phyloP scores from a whole-genome alignment of 2,888 invertebrate genomes.

The Brenthis ino region DNA sequence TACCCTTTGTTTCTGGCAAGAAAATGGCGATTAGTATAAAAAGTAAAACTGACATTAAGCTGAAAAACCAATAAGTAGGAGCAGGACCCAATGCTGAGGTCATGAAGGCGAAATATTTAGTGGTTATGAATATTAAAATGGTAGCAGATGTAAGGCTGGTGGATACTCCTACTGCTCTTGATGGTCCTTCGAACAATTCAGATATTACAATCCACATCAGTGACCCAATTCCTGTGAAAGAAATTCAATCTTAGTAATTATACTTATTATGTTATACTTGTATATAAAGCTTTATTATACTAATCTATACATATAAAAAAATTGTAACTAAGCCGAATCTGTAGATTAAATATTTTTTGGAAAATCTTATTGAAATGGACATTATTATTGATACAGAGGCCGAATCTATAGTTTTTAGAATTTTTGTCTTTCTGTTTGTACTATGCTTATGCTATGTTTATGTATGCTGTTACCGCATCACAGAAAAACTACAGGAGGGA shows the following conservation, averaged over 20 bases:
- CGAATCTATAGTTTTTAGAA: too few species aligned
- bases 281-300: too few species aligned
- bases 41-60: constrained; percentile 46
- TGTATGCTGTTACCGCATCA: too few species aligned
- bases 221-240: constrained; percentile 59
- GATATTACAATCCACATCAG: constrained; percentile 56
- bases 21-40: constrained; percentile 49
- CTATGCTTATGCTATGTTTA: too few species aligned
- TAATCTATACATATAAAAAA: too few species aligned
- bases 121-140: constrained; percentile 48
- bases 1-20: constrained; percentile 69
- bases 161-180: constrained; percentile 54
- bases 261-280: too few species aligned
- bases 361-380: too few species aligned
- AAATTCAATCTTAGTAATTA: neutral
- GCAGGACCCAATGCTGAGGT: constrained; percentile 52
- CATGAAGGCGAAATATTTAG: constrained; percentile 55
- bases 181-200: constrained; percentile 59
- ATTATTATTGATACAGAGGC: too few species aligned
- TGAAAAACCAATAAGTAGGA: constrained; percentile 55
- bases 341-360: too few species aligned
- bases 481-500: too few species aligned
- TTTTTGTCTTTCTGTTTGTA: too few species aligned
- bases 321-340: too few species aligned
- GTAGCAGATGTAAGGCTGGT: constrained; percentile 39